Evolutionary conservation across 35 echinoderm and acorn worm genomes (phyloP).

Genomic region (Lytechinus variegatus): DNA sequence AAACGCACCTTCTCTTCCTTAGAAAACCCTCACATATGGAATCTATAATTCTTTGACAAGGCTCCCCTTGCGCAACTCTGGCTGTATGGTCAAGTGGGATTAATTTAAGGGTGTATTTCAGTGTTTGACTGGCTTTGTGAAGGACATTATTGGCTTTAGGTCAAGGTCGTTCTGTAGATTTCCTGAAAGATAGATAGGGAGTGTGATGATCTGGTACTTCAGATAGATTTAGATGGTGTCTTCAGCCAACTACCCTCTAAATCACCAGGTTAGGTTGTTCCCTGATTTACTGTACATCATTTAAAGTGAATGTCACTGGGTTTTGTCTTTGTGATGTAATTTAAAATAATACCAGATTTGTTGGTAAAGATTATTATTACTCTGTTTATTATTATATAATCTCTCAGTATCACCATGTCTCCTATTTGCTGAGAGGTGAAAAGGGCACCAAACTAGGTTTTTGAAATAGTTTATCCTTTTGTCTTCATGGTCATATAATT

Average conservation of each 20-base stretch:
- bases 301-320: not conserved
- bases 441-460: too few relatives aligned
- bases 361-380: not conserved
- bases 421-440: too few relatives aligned
- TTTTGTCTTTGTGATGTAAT: not conserved
- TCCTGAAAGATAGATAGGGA: not conserved
- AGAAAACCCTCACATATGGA: not conserved
- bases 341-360: not conserved
- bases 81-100: not conserved
- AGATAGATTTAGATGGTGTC: not conserved
- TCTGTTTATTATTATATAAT: not conserved
- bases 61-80: not conserved
- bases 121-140: not conserved
- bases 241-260: not conserved
- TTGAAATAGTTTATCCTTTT: too few relatives aligned
- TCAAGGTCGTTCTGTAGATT: constrained; percentile 4
- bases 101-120: not conserved
- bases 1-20: not conserved
- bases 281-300: not conserved
- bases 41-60: not conserved
- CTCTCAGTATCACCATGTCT: too few relatives aligned
- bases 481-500: too few relatives aligned
- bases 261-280: not conserved
- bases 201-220: not conserved
- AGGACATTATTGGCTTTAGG: constrained; percentile 34